phyloP scores from a whole-genome alignment of 2,888 invertebrate species.

The Cenopis cana region DNA sequence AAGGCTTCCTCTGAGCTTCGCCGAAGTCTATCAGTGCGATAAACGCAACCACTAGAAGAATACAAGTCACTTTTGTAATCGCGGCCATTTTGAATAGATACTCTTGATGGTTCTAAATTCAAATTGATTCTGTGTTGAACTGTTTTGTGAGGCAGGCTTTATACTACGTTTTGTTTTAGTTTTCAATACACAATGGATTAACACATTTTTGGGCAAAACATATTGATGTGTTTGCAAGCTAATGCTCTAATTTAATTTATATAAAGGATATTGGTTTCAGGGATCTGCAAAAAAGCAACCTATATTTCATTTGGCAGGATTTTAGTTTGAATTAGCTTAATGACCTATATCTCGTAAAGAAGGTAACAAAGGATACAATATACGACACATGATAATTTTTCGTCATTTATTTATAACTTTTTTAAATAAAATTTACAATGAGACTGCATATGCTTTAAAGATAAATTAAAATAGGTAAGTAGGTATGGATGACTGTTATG shows the following conservation, averaged over 20 bases:
- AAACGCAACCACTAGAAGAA: constrained; percentile 57
- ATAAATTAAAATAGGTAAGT: no score
- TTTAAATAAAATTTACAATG: no score
- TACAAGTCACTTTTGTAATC: constrained; percentile 55
- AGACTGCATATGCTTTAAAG: no score
- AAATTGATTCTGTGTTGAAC: constrained; percentile 27
- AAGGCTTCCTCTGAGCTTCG: constrained; percentile 47
- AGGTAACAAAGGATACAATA: no score
- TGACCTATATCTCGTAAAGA: no score
- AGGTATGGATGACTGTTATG: no score
- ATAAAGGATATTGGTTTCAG: neutral
- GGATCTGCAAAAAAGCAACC: neutral
- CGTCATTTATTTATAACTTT: no score
- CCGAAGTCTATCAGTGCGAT: constrained; percentile 52
- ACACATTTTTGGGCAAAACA: constrained; percentile 37
- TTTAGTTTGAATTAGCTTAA: neutral
- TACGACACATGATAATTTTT: no score
- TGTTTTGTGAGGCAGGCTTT: constrained; percentile 46
- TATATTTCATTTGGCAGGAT: neutral
- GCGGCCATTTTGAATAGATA: constrained; percentile 57
- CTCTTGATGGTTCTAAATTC: constrained; percentile 32
- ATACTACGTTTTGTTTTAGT: constrained; percentile 49
- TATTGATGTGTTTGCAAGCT: constrained; percentile 3
- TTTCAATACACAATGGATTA: constrained; percentile 49
- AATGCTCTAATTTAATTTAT: constrained; percentile 14